Evolutionary conservation across 2,888 invertebrate species (phyloP).

Genomic region (Ariolimax columbianus): DNA sequence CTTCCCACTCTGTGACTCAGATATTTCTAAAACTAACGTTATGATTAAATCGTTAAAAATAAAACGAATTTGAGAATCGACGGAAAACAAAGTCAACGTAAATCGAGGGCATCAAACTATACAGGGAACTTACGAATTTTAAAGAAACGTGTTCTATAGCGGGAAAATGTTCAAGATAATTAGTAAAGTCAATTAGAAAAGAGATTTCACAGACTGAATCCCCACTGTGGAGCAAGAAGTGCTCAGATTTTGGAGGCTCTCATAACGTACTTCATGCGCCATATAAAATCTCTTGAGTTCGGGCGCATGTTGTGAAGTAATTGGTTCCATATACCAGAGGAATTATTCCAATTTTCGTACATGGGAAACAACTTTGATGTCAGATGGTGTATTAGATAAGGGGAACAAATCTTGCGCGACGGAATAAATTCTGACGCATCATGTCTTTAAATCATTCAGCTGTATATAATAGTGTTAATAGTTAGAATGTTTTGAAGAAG

Average conservation of each 20-base stretch:
- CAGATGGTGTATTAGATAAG: background rate
- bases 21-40: too few species aligned
- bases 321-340: background rate
- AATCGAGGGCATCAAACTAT: too few species aligned
- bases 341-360: conserved; percentile 2
- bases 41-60: too few species aligned
- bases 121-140: too few species aligned
- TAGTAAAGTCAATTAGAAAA: conserved; percentile 4
- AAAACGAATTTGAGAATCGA: too few species aligned
- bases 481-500: background rate
- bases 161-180: background rate
- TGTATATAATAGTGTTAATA: background rate
- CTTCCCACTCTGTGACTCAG: too few species aligned
- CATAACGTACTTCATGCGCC: background rate
- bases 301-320: background rate
- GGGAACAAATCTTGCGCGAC: background rate
- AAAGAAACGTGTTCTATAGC: too few species aligned
- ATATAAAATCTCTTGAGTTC: background rate
- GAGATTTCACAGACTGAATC: background rate
- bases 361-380: conserved; percentile 9
- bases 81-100: too few species aligned
- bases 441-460: background rate
- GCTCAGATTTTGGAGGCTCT: background rate
- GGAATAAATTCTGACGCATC: background rate
- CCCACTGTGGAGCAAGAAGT: background rate